Evolutionary conservation across 2,888 invertebrate species (phyloP), one percentile per base, ranked within the genome.

Genomic region (Iselma pallidipennis): DNA sequence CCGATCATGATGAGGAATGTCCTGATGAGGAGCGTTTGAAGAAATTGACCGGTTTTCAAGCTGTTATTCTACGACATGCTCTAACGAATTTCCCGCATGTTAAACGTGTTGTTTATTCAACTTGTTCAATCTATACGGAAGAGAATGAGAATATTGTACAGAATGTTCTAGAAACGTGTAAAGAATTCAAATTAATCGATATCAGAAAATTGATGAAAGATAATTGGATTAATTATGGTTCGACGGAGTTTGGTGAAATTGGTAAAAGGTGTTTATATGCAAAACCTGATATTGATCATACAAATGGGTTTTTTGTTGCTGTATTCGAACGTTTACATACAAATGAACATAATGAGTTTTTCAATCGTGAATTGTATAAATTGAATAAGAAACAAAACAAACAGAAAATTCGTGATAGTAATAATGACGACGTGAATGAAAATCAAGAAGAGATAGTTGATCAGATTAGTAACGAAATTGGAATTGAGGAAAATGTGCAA

Each of bases 301-400:
- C 96, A 0, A 96, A 92, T 79, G 98, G 98, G 2, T 98, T 99
- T 82, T 99, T 99, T 82, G 86, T 98, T 31, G 96, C 98, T 1
- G 88, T 96, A 54, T 91, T 98, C 72, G 92, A 93, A 79, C 84
- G 88, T 76, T 80, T 85, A 66, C 76, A 78, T 57, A 84, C 83
- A 65, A 84, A 84, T 0, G 79, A 79, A 63, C 61, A 52, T 23
- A 79, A 80, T 67, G 68, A 62, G 51, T 78, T 78, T 71, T 73
- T 74, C 45, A 76, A 76, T 55, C 64, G 57, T 3, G 67, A 68
- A 31, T 56, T 73, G 12, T 71, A 67, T 60, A 70, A 31, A 19
- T 29, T 25, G 31, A 12, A 7, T 14, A 21, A 25, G 25, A 50
- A 54, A 53, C 10, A 61, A 50, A 55, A 66, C 16, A 59, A 42